Evolutionary conservation across 2,888 invertebrate species (phyloP).

Genomic region (Diaprepes abbreviatus): DNA sequence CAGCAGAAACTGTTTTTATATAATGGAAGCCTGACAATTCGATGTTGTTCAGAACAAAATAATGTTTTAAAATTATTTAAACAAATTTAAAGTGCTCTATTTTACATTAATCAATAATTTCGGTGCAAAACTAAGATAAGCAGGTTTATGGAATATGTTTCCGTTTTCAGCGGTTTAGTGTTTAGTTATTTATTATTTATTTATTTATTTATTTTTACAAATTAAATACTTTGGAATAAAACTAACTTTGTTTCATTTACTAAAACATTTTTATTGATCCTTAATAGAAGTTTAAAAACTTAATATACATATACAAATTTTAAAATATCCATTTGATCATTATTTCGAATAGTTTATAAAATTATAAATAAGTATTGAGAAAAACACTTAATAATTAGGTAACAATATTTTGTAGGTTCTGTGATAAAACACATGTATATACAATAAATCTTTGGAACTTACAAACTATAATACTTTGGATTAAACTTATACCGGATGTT

Average conservation of each 20-base stretch:
- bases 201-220: slow-evolving; percentile 18
- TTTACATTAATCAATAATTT: too few species aligned
- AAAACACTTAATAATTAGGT: slow-evolving; percentile 6
- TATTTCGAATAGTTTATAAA: slow-evolving; percentile 8
- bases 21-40: too few species aligned
- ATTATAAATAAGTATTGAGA: slow-evolving; percentile 4
- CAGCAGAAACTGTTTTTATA: too few species aligned
- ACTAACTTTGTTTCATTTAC: neutral
- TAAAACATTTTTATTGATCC: slow-evolving; percentile 13
- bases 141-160: neutral
- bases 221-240: slow-evolving; percentile 6
- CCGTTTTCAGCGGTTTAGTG: neutral
- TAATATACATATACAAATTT: slow-evolving; percentile 11
- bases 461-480: slow-evolving; percentile 27
- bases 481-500: too few species aligned
- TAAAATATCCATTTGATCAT: slow-evolving; percentile 11
- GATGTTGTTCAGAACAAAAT: too few species aligned
- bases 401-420: slow-evolving; percentile 8
- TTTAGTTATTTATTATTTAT: slow-evolving; percentile 17
- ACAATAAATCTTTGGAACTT: slow-evolving; percentile 22
- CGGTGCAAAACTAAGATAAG: too few species aligned
- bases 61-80: too few species aligned
- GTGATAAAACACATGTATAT: slow-evolving; percentile 5
- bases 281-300: slow-evolving; percentile 10
- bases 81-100: too few species aligned